Evolutionary conservation across 2,113 vertebrate genomes (phyloP), one percentile per base, ranked within the genome.

Genomic region (Melanocharis versteri): DNA sequence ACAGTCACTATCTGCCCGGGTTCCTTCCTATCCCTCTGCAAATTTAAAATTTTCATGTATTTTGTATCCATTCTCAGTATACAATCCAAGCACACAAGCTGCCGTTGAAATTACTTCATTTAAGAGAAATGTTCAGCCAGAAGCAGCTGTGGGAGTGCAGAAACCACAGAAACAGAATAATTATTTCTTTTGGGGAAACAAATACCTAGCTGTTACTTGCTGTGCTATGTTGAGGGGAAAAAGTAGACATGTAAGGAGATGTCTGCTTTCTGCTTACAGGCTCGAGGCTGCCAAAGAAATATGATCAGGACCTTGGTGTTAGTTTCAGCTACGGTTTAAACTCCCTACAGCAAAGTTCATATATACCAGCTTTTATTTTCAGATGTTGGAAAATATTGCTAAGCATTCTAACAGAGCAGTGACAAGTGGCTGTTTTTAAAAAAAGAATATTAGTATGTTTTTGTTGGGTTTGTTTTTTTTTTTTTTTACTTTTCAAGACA

Each of bases 251-350:
- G 37, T 75, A 87, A 94, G 47, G 47, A 84, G 68, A 89, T 73
- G 83, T 78, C 76, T 96, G 54, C 57, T 95, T 92, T 93, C 64
- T 90, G 42, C 58, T 96, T 47, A 73, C 33, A 75, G 47, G 64
- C 94, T 83, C 0, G 3, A 93, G 91, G 90, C 72, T 89, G 50
- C 37, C 68, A 31, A 70, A 90, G 62, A 96, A 93, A 94, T 92
- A 94, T 4, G 42, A 95, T 77, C 87, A 92, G 64, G 72, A 86
- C 33, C 58, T 78, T 20, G 15, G 58, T 19, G 68, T 92, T 89
- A n/a, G 58, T 81, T 95, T 86, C 89, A 90, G 72, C 89, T 83
- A 66, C 0, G 13, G 50, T 90, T 94, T 73, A 86, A 90, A 92
- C 50, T 89, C 86, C 94, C 89, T 83, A 47, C 86, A 95, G 91